phyloP scores from a whole-genome alignment of 2,113 vertebrate species.

The Ceyx melanurus region DNA sequence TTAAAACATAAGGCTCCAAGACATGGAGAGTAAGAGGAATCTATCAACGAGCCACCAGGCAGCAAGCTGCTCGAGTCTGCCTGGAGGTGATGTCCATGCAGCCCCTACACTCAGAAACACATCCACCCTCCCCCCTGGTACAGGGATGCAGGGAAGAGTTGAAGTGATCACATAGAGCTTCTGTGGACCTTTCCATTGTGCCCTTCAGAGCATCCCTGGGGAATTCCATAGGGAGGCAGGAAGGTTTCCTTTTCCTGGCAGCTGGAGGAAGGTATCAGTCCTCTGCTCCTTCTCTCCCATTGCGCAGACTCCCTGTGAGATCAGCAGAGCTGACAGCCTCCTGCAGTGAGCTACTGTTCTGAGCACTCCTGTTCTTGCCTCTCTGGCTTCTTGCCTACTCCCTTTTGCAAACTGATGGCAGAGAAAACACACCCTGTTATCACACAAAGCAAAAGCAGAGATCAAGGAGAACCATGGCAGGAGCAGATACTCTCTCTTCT shows the following conservation, averaged over 20 bases:
- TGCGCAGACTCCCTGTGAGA: rapidly evolving
- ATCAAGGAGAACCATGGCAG: constrained; percentile 35
- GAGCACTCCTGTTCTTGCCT: background rate
- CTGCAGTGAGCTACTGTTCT: background rate
- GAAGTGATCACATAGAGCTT: background rate
- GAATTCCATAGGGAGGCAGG: background rate
- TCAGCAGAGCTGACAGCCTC: background rate
- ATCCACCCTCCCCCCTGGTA: rapidly evolving
- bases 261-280: background rate
- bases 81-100: background rate
- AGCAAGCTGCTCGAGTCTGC: rapidly evolving
- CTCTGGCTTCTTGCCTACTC: constrained; percentile 18
- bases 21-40: background rate
- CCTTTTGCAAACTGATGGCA: background rate
- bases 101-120: background rate
- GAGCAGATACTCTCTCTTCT: constrained; percentile 26
- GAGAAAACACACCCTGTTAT: constrained; percentile 24
- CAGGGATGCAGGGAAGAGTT: background rate
- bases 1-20: background rate
- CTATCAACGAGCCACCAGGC: rapidly evolving
- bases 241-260: background rate
- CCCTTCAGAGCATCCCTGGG: background rate
- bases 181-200: rapidly evolving
- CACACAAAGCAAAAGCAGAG: constrained; percentile 1
- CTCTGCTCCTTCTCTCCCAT: background rate